Conservation (phyloP, 2,113 vertebrate genomes). For the Baryphthengus martii region DNA sequence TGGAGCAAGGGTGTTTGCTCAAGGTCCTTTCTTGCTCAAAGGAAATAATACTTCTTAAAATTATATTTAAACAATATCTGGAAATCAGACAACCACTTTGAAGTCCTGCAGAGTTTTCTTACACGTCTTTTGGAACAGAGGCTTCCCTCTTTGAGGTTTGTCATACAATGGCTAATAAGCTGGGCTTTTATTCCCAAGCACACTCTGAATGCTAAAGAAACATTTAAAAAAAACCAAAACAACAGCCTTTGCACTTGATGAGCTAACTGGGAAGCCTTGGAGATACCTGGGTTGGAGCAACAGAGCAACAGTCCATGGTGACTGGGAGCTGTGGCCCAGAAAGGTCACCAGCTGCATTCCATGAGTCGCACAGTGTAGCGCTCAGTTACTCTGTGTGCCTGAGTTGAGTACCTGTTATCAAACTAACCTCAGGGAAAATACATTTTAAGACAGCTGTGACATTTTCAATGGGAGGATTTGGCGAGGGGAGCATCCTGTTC, state of each 20-base stretch:
- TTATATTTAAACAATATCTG: background rate
- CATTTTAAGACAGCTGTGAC: background rate
- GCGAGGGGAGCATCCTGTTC: conserved; percentile 7
- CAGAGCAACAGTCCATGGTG: background rate
- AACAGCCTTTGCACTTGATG: background rate
- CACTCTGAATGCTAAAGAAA: background rate
- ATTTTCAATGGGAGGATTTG: conserved; percentile 9
- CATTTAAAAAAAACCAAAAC: background rate
- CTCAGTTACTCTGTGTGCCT: background rate
- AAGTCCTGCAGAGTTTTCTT: background rate
- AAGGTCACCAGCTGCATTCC: background rate
- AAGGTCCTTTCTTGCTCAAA: background rate
- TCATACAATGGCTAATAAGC: background rate
- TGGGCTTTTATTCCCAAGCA: background rate
- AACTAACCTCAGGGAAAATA: background rate
- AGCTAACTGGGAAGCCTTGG: background rate
- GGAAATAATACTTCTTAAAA: background rate
- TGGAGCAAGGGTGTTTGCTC: background rate
- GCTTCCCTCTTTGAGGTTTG: background rate
- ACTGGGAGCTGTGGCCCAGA: background rate
- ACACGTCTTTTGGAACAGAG: background rate
- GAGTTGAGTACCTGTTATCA: background rate
- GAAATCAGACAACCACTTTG: background rate
- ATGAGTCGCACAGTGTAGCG: background rate
- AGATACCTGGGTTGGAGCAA: background rate